phyloP scores from a whole-genome alignment of 2,888 invertebrate species.

The Cheilosia grossa region DNA sequence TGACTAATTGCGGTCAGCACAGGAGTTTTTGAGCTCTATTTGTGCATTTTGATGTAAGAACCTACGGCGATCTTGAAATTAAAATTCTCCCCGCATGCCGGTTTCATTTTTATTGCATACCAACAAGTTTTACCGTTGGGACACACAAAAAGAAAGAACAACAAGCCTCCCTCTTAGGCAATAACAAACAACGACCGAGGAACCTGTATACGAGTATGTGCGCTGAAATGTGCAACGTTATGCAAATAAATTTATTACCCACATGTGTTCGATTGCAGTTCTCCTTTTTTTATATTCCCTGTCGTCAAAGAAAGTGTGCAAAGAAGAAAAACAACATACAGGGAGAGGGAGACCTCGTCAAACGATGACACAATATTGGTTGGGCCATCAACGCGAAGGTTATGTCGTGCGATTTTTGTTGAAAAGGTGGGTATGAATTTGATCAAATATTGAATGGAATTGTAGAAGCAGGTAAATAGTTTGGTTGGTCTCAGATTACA shows the following conservation, averaged over 20 bases:
- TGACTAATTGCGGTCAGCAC: slow-evolving; percentile 9
- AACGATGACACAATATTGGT: slow-evolving; percentile 70
- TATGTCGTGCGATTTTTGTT: not conserved
- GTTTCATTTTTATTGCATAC: slow-evolving; percentile 36
- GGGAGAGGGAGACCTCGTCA: slow-evolving; percentile 16
- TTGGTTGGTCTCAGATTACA: slow-evolving; percentile 46
- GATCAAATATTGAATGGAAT: slow-evolving; percentile 1
- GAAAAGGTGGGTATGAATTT: not conserved
- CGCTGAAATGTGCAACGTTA: slow-evolving; percentile 57
- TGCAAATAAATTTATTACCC: slow-evolving; percentile 70
- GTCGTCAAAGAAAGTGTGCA: slow-evolving; percentile 28
- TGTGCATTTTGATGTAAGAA: not conserved
- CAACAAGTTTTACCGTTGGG: not conserved
- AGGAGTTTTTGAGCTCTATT: slow-evolving; percentile 30
- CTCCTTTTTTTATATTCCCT: slow-evolving; percentile 40
- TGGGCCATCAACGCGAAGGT: slow-evolving; percentile 25
- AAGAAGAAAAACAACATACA: slow-evolving; percentile 20
- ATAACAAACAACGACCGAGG: slow-evolving; percentile 38
- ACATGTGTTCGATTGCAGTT: slow-evolving; percentile 39
- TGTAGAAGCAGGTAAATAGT: slow-evolving; percentile 13
- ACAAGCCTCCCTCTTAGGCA: slow-evolving; percentile 12
- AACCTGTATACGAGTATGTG: slow-evolving; percentile 45
- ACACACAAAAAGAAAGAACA: not conserved
- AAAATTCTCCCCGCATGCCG: slow-evolving; percentile 51
- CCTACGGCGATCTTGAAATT: slow-evolving; percentile 44